phyloP scores from a whole-genome alignment of 2,113 vertebrate genomes.

The Nyctereutes procyonoides region DNA sequence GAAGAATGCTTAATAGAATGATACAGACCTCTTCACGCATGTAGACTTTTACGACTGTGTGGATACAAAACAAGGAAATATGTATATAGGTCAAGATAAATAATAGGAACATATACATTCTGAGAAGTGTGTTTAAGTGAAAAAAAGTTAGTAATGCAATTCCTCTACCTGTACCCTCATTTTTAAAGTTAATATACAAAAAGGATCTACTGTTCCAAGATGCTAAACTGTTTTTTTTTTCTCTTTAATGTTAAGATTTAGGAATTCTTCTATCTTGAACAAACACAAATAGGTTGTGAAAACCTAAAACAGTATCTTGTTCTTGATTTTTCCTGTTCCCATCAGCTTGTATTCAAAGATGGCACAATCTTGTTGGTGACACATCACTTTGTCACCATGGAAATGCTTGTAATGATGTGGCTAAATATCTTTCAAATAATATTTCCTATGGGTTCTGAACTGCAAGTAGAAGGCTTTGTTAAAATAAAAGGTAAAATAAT shows the following conservation, averaged over 20 bases:
- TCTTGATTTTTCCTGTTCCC: neutral
- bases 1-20: neutral
- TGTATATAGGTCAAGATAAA: neutral
- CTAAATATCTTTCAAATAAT: conserved; percentile 41
- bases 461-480: conserved; percentile 36
- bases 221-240: neutral
- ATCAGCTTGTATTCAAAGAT: conserved; percentile 36
- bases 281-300: neutral
- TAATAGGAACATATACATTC: neutral
- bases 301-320: neutral
- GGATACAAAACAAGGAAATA: neutral
- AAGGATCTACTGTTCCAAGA: neutral
- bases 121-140: neutral
- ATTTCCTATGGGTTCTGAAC: conserved; percentile 1
- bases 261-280: neutral
- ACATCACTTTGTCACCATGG: conserved; percentile 37
- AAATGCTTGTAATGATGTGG: conserved; percentile 52
- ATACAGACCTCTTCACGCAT: neutral
- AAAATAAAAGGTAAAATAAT: conserved; percentile 55
- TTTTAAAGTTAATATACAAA: neutral
- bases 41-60: neutral
- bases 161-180: neutral
- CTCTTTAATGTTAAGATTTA: neutral
- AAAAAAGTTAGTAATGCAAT: neutral
- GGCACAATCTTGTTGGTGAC: neutral